Percentiles rank a stretch among this genome's conserved stretches.
These are phyloP conservation scores for Chionis minor DNA, from an alignment of 2,113 vertebrate genomes.

Conservation along the genomic window DNA sequence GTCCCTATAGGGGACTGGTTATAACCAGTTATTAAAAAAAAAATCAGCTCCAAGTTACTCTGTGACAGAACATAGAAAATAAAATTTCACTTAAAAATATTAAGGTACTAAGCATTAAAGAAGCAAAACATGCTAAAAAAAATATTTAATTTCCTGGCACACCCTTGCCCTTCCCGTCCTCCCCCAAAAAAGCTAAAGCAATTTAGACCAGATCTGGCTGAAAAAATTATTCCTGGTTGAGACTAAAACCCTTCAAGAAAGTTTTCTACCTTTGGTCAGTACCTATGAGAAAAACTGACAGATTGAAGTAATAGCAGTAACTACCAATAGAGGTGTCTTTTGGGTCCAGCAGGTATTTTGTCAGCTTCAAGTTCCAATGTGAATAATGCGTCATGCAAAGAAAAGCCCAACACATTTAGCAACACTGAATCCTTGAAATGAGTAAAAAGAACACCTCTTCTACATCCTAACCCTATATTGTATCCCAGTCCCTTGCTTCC, in stretches of 20 bases:
- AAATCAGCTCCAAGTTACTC: background rate
- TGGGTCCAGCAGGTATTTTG: background rate
- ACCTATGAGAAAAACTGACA: background rate
- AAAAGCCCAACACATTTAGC: background rate
- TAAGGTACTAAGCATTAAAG: background rate
- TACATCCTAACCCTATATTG: rapidly evolving
- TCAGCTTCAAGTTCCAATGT: background rate
- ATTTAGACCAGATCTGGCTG: background rate
- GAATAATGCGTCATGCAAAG: background rate
- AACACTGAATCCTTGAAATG: background rate
- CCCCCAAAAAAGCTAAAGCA: background rate
- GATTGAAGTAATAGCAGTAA: background rate
- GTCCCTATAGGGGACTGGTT: background rate
- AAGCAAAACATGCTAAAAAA: background rate
- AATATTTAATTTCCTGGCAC: background rate
- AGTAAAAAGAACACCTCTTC: background rate
- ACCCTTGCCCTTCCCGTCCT: background rate
- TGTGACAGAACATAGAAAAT: background rate
- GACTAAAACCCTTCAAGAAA: background rate
- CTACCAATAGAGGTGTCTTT: background rate
- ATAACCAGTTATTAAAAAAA: background rate
- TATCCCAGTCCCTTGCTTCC: background rate
- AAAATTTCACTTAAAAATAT: background rate
- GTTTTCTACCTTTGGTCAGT: background rate
- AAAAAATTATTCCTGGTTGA: background rate